phyloP scores from a whole-genome alignment of 2,113 vertebrate species.

The Melanotaenia duboulayi region DNA sequence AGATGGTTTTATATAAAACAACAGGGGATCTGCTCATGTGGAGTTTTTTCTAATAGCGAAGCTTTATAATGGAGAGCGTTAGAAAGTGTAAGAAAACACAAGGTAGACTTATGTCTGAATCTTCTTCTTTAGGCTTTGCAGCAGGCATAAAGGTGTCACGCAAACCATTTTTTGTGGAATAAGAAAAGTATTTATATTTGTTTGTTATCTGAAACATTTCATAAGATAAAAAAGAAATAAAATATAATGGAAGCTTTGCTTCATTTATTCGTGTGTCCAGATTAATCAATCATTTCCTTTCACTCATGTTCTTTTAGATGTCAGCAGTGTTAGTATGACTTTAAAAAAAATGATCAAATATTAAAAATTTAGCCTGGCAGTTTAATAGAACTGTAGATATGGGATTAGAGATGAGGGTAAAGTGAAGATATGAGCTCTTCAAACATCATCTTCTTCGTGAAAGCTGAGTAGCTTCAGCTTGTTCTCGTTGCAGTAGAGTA shows the following conservation, averaged over 20 bases:
- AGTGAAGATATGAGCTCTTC: no score
- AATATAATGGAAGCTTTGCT: background rate
- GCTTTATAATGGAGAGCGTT: slow-evolving; percentile 21
- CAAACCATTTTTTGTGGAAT: background rate
- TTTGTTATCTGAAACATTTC: background rate
- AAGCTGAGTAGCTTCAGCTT: no score
- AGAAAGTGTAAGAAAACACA: slow-evolving; percentile 24
- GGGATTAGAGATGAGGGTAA: no score
- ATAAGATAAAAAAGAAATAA: background rate
- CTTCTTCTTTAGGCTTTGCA: slow-evolving; percentile 8
- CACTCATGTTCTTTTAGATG: slow-evolving; percentile 55
- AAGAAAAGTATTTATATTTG: slow-evolving; percentile 2
- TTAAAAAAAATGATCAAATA: background rate
- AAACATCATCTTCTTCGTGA: no score
- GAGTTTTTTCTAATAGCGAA: slow-evolving; percentile 26
- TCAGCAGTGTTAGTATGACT: slow-evolving; percentile 11
- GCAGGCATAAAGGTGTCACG: background rate
- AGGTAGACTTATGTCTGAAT: slow-evolving; percentile 17
- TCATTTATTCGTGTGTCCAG: no score
- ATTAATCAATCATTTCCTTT: slow-evolving; percentile 30
- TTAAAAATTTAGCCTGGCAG: slow-evolving; percentile 6
- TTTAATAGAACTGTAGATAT: background rate
- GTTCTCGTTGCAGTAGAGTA: no score
- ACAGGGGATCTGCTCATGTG: slow-evolving; percentile 24
- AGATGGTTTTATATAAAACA: slow-evolving; percentile 47